phyloP scores from a whole-genome alignment of 2,888 invertebrate genomes.

The Teleiodes luculella region DNA sequence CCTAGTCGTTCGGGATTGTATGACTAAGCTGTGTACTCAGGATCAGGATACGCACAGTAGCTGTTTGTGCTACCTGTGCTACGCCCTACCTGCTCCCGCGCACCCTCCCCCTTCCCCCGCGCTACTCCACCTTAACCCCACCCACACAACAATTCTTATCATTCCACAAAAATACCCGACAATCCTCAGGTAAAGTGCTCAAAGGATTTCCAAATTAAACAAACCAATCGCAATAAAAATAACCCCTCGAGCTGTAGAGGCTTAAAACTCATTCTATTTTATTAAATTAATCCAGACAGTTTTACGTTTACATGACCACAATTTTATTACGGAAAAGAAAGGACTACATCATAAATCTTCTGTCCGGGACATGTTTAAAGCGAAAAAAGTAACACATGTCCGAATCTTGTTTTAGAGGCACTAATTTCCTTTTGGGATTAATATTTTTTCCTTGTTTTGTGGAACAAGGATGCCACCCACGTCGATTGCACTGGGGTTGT shows the following conservation, averaged over 20 bases:
- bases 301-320: constrained; percentile 61
- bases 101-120: constrained; percentile 21
- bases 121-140: constrained; percentile 24
- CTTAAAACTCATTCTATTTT: constrained; percentile 36
- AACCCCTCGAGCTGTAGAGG: constrained; percentile 16
- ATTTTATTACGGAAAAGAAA: constrained; percentile 58
- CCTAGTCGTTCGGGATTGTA: constrained; percentile 41
- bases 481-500: constrained; percentile 48
- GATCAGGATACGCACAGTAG: constrained; percentile 70
- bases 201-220: constrained; percentile 56
- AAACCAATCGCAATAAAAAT: constrained; percentile 41
- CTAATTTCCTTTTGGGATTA: constrained; percentile 72
- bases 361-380: constrained; percentile 61
- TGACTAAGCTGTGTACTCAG: constrained; percentile 66
- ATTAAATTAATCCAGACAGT: constrained; percentile 45
- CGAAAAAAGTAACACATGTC: constrained; percentile 78
- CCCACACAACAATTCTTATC: constrained; percentile 60
- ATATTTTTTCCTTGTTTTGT: constrained; percentile 56
- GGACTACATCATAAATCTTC: constrained; percentile 69
- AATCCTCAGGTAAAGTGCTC: constrained; percentile 57
- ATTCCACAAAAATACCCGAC: constrained; percentile 60
- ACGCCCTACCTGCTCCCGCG: constrained; percentile 55
- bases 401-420: constrained; percentile 71
- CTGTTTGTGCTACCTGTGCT: constrained; percentile 73
- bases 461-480: constrained; percentile 66